Base-by-base conservation (phyloP, 1,140 invertebrate species). In the Whitmania pigra region DNA sequence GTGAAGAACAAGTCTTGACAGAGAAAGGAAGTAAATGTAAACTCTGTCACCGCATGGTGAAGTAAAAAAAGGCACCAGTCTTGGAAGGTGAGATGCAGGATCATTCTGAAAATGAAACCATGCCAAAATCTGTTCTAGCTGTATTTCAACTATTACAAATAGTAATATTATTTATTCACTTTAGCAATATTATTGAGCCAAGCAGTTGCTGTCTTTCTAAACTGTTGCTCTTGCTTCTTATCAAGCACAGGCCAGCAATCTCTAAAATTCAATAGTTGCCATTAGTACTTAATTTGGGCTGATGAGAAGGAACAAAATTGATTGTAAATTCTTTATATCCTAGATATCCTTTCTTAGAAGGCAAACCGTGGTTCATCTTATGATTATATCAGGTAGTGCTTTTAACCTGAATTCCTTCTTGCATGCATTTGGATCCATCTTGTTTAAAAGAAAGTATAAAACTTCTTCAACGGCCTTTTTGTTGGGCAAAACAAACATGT, bases 401-500 rank as follows among this genome's bases (percentile, higher is more conserved):
- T 66, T 31, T 22, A 74, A 82, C 80, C 80, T 80, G 72, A 82
- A 82, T 60, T 77, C 73, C 72, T 80, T 78, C 72, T 71, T 75
- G 72, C 77, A 79, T 75, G 77, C 73, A 7, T 75, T 73, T 67
- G 79, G 77, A 67, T 80, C 78, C 25, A 81, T 73, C 68, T 75
- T 76, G 60, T 78, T 74, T 74, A 82, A 82, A 9, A 81, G 74
- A 74, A 79, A 82, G 73, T 80, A 74, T 27, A 80, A 60, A 2
- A 81, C 77, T 53, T 77, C 77, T 73, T 82, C 79, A 67, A 78
- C 77, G 13, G 75, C 80, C 67, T 74, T 77, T 57, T 80, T 80
- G 75, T 81, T 82, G 43, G 80, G 79, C 18, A 80, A 70, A 55
- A 77, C 76, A 76, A 82, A 82, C 79, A 81, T 82, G 22, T 79